A percentile compares a stretch with the other conserved stretches of the same genome.
These are phyloP conservation scores for Siniperca scherzeri DNA, from an alignment of 2,797 vertebrate species.

Conservation along the genomic window DNA sequence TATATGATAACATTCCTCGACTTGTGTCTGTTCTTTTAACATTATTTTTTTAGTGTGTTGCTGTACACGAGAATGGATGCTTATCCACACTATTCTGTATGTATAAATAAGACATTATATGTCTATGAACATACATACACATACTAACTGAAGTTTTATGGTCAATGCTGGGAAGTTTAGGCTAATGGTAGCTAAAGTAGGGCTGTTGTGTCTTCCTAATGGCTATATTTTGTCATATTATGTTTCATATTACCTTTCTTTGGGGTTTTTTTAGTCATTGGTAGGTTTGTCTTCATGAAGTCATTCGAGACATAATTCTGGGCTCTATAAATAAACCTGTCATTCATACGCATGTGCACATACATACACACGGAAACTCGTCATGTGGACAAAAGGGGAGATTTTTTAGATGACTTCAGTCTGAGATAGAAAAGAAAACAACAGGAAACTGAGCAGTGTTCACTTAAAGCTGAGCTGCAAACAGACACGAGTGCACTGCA, in stretches of 20 bases:
- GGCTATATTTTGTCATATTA: background rate
- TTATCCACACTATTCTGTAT: background rate
- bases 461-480: constrained; percentile 59
- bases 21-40: background rate
- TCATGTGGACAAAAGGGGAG: constrained; percentile 30
- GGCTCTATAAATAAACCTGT: constrained; percentile 41
- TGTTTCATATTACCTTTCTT: background rate
- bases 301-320: background rate
- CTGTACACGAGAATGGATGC: background rate
- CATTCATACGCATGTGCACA: constrained; percentile 10
- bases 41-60: background rate
- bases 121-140: background rate
- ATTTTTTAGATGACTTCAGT: constrained; percentile 59
- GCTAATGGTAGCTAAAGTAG: background rate
- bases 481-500: constrained; percentile 67
- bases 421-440: constrained; percentile 64
- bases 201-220: background rate
- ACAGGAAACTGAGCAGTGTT: constrained; percentile 77
- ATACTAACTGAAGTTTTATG: background rate
- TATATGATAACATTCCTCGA: background rate
- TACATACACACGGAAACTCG: constrained; percentile 7
- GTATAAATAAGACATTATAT: background rate
- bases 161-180: background rate
- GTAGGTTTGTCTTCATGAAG: background rate
- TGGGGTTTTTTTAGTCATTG: background rate